These are phyloP conservation scores for Phania funesta DNA, from an alignment of 2,888 invertebrate species.

Conservation along the genomic window DNA sequence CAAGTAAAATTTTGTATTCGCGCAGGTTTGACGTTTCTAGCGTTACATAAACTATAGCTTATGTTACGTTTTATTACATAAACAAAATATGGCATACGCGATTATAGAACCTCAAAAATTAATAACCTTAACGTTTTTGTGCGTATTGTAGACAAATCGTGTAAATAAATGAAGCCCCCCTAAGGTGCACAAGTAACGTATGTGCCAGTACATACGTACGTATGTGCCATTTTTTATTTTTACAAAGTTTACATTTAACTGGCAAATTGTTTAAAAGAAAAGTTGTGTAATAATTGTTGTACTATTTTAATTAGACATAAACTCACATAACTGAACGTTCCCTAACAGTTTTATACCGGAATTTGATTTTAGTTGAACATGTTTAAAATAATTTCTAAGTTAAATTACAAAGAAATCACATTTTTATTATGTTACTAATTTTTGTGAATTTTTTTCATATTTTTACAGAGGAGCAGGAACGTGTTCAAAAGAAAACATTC, in stretches of 20 bases:
- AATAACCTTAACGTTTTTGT: too few relatives aligned
- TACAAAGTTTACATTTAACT: slow-evolving; percentile 45
- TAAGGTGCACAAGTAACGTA: background rate
- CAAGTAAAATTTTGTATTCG: too few relatives aligned
- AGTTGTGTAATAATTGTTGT: slow-evolving; percentile 45
- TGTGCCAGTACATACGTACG: background rate
- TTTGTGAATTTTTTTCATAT: slow-evolving; percentile 32
- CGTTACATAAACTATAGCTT: too few relatives aligned
- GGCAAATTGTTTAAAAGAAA: slow-evolving; percentile 50
- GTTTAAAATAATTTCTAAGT: background rate
- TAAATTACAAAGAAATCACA: background rate
- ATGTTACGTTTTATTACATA: too few relatives aligned
- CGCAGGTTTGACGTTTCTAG: too few relatives aligned
- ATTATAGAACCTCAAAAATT: too few relatives aligned
- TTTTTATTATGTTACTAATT: background rate
- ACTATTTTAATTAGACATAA: slow-evolving; percentile 48
- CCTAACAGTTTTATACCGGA: background rate
- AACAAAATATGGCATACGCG: too few relatives aligned
- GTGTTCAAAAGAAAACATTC: slow-evolving; percentile 99
- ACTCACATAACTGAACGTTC: background rate
- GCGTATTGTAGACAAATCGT: too few relatives aligned
- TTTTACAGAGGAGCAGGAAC: slow-evolving; percentile 98
- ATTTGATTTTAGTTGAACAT: slow-evolving; percentile 9
- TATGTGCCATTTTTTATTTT: slow-evolving; percentile 6
- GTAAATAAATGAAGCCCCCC: background rate